phyloP scores from a whole-genome alignment of 1,140 invertebrate species.

The Megalopta genalis region DNA sequence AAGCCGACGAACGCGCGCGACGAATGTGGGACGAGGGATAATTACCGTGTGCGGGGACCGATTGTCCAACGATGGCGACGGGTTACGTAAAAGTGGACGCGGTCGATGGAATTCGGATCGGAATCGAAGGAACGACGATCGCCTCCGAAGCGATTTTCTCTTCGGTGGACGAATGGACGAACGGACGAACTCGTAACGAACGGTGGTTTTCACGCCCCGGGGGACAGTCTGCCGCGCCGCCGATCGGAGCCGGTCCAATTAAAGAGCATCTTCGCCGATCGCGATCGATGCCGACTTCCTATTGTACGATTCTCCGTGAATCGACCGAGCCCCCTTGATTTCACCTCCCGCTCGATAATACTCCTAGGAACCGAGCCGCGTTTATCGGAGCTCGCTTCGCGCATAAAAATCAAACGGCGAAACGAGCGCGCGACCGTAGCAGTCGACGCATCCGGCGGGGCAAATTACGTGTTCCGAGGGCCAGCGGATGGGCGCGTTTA shows the following conservation, averaged over 20 bases:
- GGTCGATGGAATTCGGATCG: conserved; percentile 10
- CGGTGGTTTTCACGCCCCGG: conserved; percentile 45
- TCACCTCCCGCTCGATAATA: conserved; percentile 23
- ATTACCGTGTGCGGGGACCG: too few relatives aligned
- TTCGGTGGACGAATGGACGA: too few relatives aligned
- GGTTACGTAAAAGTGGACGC: too few relatives aligned
- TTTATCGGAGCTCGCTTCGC: not conserved
- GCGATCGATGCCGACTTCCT: conserved; percentile 32
- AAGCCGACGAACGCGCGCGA: too few relatives aligned
- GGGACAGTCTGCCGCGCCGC: not conserved
- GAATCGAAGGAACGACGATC: conserved; percentile 6
- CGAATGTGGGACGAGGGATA: too few relatives aligned
- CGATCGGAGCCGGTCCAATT: too few relatives aligned
- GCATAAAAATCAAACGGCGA: too few relatives aligned
- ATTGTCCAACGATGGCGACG: too few relatives aligned
- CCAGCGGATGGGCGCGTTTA: not conserved
- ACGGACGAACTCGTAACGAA: conserved; percentile 10
- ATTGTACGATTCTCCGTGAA: not conserved
- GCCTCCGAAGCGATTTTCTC: conserved; percentile 39
- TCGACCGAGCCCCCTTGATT: conserved; percentile 37
- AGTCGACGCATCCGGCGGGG: too few relatives aligned
- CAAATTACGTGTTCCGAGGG: too few relatives aligned
- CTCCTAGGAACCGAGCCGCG: not conserved
- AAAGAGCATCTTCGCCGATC: conserved; percentile 39
- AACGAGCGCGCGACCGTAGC: too few relatives aligned